These are phyloP conservation scores for Sarcophaga subvicina DNA, from an alignment of 2,888 invertebrate genomes.

Conservation along the genomic window DNA sequence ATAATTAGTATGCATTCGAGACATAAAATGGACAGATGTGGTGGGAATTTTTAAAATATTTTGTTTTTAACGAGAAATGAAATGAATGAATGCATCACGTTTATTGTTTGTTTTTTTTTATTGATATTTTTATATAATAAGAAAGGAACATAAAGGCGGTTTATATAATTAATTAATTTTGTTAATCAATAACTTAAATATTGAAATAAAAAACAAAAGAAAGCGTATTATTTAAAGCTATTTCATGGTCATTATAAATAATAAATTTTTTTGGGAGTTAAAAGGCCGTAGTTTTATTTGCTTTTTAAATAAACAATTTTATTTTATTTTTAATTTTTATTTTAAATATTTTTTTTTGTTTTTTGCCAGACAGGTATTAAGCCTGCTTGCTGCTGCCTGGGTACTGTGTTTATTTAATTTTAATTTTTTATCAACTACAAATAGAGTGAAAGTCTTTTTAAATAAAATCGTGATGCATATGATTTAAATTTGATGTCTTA, in stretches of 20 bases:
- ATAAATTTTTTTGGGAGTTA: neutral
- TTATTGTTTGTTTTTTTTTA: constrained; percentile 22
- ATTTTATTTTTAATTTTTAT: neutral
- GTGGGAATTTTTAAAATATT: constrained; percentile 46
- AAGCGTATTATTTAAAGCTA: neutral
- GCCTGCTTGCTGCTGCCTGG: neutral
- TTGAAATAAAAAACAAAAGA: constrained; percentile 2
- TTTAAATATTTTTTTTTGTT: neutral
- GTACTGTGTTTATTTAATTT: neutral
- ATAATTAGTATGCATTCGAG: constrained; percentile 41
- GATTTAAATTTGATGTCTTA: constrained; percentile 42
- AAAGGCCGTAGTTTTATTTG: neutral
- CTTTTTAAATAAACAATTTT: neutral
- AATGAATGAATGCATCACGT: constrained; percentile 42
- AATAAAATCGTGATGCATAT: constrained; percentile 66
- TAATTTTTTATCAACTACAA: constrained; percentile 22
- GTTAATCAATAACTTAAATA: constrained; percentile 10
- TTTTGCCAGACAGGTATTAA: neutral
- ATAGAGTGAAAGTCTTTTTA: constrained; percentile 68
- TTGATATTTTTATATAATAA: constrained; percentile 23
- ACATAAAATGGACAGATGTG: constrained; percentile 34
- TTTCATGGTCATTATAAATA: constrained; percentile 43
- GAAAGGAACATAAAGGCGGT: constrained; percentile 11
- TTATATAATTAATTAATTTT: neutral
- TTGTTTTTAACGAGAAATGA: neutral